Base-by-base conservation (phyloP, 1,140 invertebrate species). In the Drosophila erecta region DNA sequence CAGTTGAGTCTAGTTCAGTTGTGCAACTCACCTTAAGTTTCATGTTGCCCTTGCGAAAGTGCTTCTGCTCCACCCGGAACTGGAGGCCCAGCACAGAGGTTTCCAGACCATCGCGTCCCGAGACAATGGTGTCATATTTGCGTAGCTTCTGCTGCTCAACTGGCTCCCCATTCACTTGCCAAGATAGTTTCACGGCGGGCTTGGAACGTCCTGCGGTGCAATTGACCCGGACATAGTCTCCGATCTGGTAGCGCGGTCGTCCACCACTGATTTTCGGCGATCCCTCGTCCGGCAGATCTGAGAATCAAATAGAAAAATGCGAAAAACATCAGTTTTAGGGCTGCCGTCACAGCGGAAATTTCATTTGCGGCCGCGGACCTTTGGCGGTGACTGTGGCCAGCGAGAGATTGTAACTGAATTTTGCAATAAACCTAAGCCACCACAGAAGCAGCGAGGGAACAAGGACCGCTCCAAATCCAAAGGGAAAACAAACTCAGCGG, bases 101-200 rank as follows among this genome's bases (percentile, higher is more conserved):
- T 83, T 95, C 94, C 33, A 96, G 92, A 10, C 94, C 95, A 38
- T 95, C 94, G 2, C 93, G 92, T 60, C 94, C 93, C 50, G 93
- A 92, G 4, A 93, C 92, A n/a, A 93, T 91, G 24, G 92, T 92
- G 10, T 94, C 94, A 43, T 94, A 94, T 35, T 79, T 90, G n/a
- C 92, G 90, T 20, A 95, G 70, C 43, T 93, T 92, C 37, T 92
- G 80, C 43, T 92, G 79, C 30, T 95, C 94, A 14, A 94, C 95
- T 62, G 94, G 93, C 53, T 95, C 94, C 22, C 95, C 95, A 83
- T 96, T 96, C 77, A 96, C 95, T 90, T 94, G 96, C 96, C 96
- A 96, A 17, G 93, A 93, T 30, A 96, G 93, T 41, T 93, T 93
- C n/a, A 95, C 95, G 10, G 95, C 94, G 41, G 96, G 96, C 76